Conservation (phyloP, 1,140 invertebrate species). For the Eumeta japonica region DNA sequence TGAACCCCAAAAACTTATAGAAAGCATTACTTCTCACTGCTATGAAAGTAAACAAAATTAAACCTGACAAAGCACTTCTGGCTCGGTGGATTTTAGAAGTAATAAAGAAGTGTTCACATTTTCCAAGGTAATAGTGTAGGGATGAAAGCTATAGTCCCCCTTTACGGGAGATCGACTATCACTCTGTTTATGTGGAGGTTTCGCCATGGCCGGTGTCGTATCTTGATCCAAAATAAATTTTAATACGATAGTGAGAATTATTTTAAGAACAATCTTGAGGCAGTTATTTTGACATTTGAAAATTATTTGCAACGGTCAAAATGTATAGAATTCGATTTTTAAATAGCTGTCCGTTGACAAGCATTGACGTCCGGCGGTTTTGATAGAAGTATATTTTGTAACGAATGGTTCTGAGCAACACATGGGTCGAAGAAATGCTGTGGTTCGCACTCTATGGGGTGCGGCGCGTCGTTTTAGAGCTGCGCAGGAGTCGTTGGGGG, state of each 20-base stretch:
- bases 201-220: no score
- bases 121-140: conserved; percentile 38
- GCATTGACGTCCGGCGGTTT: no score
- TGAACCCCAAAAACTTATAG: no score
- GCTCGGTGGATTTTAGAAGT: conserved; percentile 34
- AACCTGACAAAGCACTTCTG: conserved; percentile 48
- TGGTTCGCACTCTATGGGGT: conserved; percentile 26
- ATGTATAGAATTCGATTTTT: neutral
- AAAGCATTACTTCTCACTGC: no score
- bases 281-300: conserved; percentile 7
- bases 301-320: neutral
- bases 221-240: no score
- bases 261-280: no score
- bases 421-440: conserved; percentile 36
- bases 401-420: no score
- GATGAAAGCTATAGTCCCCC: conserved; percentile 36
- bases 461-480: conserved; percentile 36
- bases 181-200: conserved; percentile 40
- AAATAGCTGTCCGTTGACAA: no score
- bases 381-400: no score
- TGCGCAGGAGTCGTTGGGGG: conserved; percentile 36
- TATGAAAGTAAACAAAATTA: no score
- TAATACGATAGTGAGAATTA: no score
- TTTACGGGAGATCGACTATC: conserved; percentile 41
- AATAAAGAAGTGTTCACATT: conserved; percentile 39